Evolutionary conservation across 2,888 invertebrate species (phyloP).

Genomic region (Piscicola geometra): DNA sequence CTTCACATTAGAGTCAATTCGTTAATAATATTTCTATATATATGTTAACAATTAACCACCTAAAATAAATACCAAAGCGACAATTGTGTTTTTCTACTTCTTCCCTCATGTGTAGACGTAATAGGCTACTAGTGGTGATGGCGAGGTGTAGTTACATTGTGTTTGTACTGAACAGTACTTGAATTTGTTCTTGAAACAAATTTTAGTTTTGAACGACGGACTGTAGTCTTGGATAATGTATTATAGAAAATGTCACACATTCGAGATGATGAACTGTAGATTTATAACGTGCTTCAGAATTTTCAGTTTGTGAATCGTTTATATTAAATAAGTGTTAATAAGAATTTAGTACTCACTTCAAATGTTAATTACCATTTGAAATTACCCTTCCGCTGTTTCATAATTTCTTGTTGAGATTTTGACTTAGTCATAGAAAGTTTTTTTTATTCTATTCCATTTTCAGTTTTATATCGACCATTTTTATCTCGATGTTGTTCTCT

Average conservation of each 20-base stretch:
- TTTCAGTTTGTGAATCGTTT: neutral
- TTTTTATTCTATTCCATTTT: slow-evolving; percentile 10
- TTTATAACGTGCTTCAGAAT: neutral
- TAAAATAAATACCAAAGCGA: too few species aligned
- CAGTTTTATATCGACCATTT: too few species aligned
- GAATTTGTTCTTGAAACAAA: slow-evolving; percentile 18
- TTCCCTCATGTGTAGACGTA: too few species aligned
- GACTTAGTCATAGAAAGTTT: slow-evolving; percentile 1
- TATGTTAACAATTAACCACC: too few species aligned
- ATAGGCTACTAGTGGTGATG: too few species aligned
- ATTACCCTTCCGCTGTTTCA: too few species aligned
- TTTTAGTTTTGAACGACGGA: slow-evolving; percentile 11
- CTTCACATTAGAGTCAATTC: too few species aligned
- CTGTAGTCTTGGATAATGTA: too few species aligned
- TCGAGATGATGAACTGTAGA: slow-evolving; percentile 2
- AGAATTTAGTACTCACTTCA: neutral
- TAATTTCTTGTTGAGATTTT: slow-evolving; percentile 12
- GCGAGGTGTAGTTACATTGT: neutral
- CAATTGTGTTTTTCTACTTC: too few species aligned
- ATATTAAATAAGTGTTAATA: neutral
- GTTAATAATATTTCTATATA: too few species aligned
- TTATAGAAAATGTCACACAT: too few species aligned
- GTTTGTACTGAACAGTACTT: slow-evolving; percentile 11
- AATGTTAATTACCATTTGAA: neutral
- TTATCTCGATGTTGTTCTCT: too few species aligned